Base-by-base conservation (phyloP, 2,888 invertebrate species). In the Hyalella azteca region DNA sequence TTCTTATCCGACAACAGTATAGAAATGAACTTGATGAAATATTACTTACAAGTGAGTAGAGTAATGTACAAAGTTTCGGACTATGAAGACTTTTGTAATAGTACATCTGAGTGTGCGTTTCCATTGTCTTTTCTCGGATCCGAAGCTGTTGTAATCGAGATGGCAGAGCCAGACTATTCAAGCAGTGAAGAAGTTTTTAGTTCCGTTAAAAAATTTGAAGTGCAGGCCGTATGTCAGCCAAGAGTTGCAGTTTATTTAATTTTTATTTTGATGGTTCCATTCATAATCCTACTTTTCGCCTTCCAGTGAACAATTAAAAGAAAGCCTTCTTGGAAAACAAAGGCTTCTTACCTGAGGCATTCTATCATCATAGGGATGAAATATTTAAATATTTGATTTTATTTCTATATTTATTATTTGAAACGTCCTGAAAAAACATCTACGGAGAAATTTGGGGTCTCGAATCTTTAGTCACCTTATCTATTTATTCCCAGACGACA, bases 1-100 rank as follows among this genome's bases (percentile, higher is more conserved):
- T 95, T 95, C 88, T 95, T 94, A 87, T 94, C 94, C 86, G 94
- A 95, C 87, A 94, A 95, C 88, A 94, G 94, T 87, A 89, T 92
- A 85, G 92, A 93, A 13, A 91, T 90, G 75, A 95, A 95, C 88
- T 92, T 93, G 86, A 93, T 95, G 86, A 93, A 94, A 88, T 93
- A 93, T 7, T 91, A 94, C 83, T 94, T 95, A 87, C 93, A 95
- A 88, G 94, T 95, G 86, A 92, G 92, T 86, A 95, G 95, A 86
- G 94, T 94, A 19, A 93, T 94, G 85, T 93, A 93, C 88, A 92
- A 93, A 86, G 94, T 93, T 87, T 91, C 92, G 50, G 93, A 93
- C 87, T 90, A 91, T 85, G 90, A 91, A 1, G 91, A 92, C 86
- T 91, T 91, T 76, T 95, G 95, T 88, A 88, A 93, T 11, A 95